Percentiles rank a stretch among this genome's conserved stretches.
phyloP scores from a whole-genome alignment of 1,140 invertebrate genomes.

The Tyrophagus putrescentiae region DNA sequence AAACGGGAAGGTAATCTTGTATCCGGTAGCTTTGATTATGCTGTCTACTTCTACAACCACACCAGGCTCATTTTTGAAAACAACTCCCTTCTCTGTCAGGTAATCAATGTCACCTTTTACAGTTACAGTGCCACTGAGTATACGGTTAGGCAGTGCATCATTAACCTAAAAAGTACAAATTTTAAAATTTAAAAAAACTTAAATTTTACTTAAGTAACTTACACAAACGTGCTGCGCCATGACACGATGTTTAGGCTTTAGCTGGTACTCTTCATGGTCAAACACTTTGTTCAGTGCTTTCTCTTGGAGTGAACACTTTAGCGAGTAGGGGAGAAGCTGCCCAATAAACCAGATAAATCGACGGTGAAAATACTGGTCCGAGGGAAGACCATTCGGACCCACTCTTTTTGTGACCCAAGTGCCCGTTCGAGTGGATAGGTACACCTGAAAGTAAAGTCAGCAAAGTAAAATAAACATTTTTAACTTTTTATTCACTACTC shows the following conservation, averaged over 20 bases:
- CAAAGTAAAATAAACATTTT: no score
- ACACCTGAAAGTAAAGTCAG: no score
- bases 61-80: slow-evolving; percentile 10
- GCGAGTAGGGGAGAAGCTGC: slow-evolving; percentile 20
- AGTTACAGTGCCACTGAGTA: slow-evolving; percentile 36
- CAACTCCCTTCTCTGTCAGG: slow-evolving; percentile 29
- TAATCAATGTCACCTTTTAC: slow-evolving; percentile 34
- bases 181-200: no score
- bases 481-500: no score
- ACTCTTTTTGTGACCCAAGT: slow-evolving; percentile 37
- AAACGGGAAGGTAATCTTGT: slow-evolving; percentile 34
- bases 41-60: slow-evolving; percentile 29
- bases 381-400: slow-evolving; percentile 30
- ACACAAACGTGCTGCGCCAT: slow-evolving; percentile 39
- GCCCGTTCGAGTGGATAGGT: slow-evolving; percentile 37
- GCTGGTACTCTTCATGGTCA: slow-evolving; percentile 37
- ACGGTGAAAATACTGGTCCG: slow-evolving; percentile 25
- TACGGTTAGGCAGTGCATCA: slow-evolving; percentile 39
- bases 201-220: no score
- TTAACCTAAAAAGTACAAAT: no score
- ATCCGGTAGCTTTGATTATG: slow-evolving; percentile 35
- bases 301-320: slow-evolving; percentile 22
- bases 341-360: slow-evolving; percentile 21
- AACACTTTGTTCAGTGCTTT: slow-evolving; percentile 30
- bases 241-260: slow-evolving; percentile 36